A percentile compares a stretch with the other conserved stretches of the same genome.
Conservation (phyloP, 1,140 invertebrate species). For the Formica exsecta region DNA sequence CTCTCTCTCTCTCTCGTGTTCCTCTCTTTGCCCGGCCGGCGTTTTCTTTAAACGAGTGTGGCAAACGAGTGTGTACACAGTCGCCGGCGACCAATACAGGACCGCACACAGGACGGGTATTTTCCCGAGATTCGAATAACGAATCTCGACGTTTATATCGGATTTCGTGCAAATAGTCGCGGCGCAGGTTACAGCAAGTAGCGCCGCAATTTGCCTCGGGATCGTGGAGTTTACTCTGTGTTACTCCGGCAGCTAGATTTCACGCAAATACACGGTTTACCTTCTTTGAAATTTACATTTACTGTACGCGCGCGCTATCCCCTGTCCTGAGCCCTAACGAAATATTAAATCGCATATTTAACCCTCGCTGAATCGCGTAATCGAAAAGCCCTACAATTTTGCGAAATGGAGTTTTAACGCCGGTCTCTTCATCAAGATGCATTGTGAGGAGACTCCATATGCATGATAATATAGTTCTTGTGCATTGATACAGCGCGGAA, state of each 20-base stretch:
- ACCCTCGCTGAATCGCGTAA: slow-evolving; percentile 17
- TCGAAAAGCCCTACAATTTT: not conserved
- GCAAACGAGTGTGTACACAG: slow-evolving; percentile 51
- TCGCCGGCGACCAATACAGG: slow-evolving; percentile 37
- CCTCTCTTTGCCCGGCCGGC: slow-evolving; percentile 41
- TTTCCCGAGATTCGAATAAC: slow-evolving; percentile 25
- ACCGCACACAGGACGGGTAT: too few relatives aligned
- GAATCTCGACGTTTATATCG: slow-evolving; percentile 58
- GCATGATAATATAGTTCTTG: not conserved
- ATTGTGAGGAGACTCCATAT: not conserved
- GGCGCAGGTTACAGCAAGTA: slow-evolving; percentile 34
- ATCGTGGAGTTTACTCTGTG: slow-evolving; percentile 37
- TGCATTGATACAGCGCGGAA: not conserved
- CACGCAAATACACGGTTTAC: slow-evolving; percentile 33
- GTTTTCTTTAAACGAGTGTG: too few relatives aligned
- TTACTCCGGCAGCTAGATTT: not conserved
- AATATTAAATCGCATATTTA: slow-evolving; percentile 26
- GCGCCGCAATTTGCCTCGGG: slow-evolving; percentile 53
- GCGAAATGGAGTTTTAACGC: slow-evolving; percentile 25
- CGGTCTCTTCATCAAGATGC: not conserved
- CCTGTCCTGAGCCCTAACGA: not conserved
- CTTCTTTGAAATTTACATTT: slow-evolving; percentile 42
- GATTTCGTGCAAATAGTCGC: slow-evolving; percentile 50
- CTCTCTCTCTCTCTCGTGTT: slow-evolving; percentile 8
- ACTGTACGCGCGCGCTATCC: not conserved